Conservation (phyloP, 2,113 vertebrate genomes). For the Myodes glareolus region DNA sequence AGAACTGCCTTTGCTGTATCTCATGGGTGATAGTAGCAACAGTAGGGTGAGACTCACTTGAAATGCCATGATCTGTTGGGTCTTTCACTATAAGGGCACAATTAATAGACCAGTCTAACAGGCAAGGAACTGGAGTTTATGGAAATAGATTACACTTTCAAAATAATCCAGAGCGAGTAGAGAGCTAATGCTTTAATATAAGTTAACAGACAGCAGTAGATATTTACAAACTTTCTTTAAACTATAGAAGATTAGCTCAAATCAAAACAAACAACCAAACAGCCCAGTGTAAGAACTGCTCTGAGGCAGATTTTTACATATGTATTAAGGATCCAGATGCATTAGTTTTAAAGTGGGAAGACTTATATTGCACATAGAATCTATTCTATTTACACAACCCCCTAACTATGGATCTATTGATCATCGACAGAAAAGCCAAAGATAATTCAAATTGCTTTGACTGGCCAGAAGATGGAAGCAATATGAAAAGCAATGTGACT, state of each 20-base stretch:
- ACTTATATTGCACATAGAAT: background rate
- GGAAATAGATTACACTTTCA: background rate
- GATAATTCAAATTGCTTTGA: background rate
- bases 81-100: background rate
- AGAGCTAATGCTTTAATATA: background rate
- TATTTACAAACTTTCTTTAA: background rate
- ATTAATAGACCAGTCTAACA: background rate
- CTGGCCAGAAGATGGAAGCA: background rate
- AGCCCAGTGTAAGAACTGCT: background rate
- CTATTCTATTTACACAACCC: background rate
- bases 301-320: background rate
- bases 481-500: background rate
- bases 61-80: background rate
- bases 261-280: background rate
- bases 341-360: background rate
- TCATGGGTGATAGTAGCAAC: background rate
- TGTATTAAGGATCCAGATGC: background rate
- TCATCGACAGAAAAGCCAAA: background rate
- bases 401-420: background rate
- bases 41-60: background rate
- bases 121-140: background rate
- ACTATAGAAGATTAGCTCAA: background rate
- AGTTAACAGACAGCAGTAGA: background rate
- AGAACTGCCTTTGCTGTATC: background rate
- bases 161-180: background rate